Evolutionary conservation across 2,888 invertebrate species (phyloP).

Genomic region (Pammene aurita): DNA sequence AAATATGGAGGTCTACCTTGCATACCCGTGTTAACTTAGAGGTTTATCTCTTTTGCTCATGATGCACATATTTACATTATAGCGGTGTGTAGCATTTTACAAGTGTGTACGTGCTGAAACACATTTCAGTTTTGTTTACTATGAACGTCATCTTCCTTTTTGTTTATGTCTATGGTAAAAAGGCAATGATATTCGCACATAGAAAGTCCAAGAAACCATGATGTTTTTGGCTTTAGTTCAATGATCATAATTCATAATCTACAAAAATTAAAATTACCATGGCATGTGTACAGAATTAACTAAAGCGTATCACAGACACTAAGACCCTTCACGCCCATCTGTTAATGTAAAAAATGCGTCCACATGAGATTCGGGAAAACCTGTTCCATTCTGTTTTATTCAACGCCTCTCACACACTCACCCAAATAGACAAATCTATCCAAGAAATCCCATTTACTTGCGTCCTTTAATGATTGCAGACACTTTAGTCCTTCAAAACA

Average conservation of each 20-base stretch:
- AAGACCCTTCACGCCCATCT: neutral
- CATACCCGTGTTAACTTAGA: too few species aligned
- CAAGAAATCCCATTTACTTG: constrained; percentile 1
- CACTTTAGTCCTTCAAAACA: neutral
- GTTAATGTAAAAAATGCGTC: constrained; percentile 14
- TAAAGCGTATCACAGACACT: constrained; percentile 7
- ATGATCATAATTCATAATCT: neutral
- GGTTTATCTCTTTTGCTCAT: too few species aligned
- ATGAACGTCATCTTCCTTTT: too few species aligned
- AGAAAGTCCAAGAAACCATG: too few species aligned
- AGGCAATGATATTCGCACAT: too few species aligned
- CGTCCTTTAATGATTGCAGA: constrained; percentile 5
- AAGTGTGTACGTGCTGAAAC: too few species aligned
- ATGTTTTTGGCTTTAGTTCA: too few species aligned
- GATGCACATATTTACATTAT: too few species aligned
- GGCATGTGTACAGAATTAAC: neutral
- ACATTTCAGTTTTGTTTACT: too few species aligned
- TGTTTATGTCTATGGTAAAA: too few species aligned
- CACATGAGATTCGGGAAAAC: constrained; percentile 10
- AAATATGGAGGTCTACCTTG: too few species aligned
- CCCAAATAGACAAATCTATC: neutral
- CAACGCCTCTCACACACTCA: neutral
- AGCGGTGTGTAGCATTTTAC: too few species aligned
- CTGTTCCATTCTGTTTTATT: constrained; percentile 27
- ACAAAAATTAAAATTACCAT: neutral